phyloP scores from a whole-genome alignment of 2,113 vertebrate species.

The Lanius ludovicianus region DNA sequence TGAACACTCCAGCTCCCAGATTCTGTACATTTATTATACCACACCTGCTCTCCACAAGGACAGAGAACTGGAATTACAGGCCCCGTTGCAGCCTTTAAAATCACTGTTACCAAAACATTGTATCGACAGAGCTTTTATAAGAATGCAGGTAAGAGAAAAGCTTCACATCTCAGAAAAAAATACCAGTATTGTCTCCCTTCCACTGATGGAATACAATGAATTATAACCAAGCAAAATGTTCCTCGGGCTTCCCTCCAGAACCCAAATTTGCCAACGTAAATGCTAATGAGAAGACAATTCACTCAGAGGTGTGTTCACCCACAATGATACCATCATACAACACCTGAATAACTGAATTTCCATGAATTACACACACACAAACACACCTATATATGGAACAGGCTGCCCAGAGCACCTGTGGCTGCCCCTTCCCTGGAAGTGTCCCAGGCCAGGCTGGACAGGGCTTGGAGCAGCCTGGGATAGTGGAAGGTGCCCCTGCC shows the following conservation, averaged over 20 bases:
- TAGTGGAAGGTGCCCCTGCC: not conserved
- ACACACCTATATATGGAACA: accelerated
- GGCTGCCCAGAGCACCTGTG: not conserved
- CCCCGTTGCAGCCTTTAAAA: not conserved
- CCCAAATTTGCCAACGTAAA: not conserved
- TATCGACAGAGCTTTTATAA: not conserved
- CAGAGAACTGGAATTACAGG: not conserved
- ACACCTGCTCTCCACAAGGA: not conserved
- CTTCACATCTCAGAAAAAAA: not conserved
- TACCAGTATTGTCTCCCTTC: not conserved
- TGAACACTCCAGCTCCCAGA: accelerated
- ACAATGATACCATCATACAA: not conserved
- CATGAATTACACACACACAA: not conserved
- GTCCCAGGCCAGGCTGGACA: not conserved
- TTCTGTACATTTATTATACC: not conserved
- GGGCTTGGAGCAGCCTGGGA: not conserved
- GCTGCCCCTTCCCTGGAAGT: not conserved
- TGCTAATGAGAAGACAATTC: not conserved
- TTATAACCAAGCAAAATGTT: not conserved
- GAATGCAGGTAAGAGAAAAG: not conserved
- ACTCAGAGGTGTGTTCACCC: not conserved
- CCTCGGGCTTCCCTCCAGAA: not conserved
- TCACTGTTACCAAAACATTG: not conserved
- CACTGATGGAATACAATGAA: not conserved
- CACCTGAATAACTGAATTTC: not conserved